A percentile compares a stretch with the other conserved stretches of the same genome.
These are phyloP conservation scores for Cydia splendana DNA, from an alignment of 1,140 invertebrate genomes.

Conservation along the genomic window DNA sequence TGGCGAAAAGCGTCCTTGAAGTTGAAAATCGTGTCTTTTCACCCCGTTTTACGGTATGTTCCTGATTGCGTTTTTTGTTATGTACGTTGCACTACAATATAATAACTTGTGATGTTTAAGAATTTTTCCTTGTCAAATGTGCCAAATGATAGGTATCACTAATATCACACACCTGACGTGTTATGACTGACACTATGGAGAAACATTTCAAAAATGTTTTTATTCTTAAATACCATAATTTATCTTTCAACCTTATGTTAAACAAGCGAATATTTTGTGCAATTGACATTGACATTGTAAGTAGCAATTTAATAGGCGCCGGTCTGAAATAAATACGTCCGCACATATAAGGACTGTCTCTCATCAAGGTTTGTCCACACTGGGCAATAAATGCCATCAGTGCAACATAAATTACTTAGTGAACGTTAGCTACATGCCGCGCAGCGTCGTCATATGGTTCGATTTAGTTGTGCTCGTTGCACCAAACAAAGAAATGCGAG, in stretches of 20 bases:
- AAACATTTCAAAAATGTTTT: too few species aligned
- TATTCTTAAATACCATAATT: too few species aligned
- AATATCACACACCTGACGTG: too few species aligned
- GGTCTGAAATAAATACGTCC: not conserved
- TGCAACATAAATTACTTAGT: conserved; percentile 51
- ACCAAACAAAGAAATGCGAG: not conserved
- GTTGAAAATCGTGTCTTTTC: too few species aligned
- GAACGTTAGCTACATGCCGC: conserved; percentile 43
- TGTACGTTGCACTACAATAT: too few species aligned
- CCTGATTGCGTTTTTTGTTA: too few species aligned
- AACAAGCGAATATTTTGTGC: conserved; percentile 5
- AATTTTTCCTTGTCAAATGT: too few species aligned
- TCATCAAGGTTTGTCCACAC: conserved; percentile 28
- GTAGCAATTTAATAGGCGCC: not conserved
- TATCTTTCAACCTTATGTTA: not conserved
- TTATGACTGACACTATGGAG: too few species aligned
- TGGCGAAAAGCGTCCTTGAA: too few species aligned
- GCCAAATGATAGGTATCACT: too few species aligned
- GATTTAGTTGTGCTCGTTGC: conserved; percentile 38
- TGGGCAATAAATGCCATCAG: conserved; percentile 35
- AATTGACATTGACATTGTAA: conserved; percentile 1
- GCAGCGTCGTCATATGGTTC: conserved; percentile 44
- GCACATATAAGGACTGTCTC: not conserved
- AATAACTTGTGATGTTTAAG: too few species aligned
- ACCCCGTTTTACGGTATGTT: too few species aligned